Percentiles rank a stretch among this genome's conserved stretches.
Conservation (phyloP, 2,888 invertebrate genomes). For the Pemphredon lugubris region DNA sequence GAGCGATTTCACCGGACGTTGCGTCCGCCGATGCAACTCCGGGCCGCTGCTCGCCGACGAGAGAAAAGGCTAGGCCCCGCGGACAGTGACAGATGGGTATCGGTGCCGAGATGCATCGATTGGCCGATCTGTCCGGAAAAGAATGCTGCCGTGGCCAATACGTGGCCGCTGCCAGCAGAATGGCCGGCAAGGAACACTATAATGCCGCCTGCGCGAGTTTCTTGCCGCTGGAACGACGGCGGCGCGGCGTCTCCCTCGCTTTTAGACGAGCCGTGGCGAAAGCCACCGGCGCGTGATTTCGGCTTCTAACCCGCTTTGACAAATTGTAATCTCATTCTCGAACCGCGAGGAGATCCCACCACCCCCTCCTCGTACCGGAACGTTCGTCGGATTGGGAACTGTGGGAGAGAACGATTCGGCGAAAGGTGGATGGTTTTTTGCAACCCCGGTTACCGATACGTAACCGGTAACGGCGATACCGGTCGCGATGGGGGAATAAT, state of each 20-base stretch:
- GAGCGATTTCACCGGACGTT: conserved; percentile 32
- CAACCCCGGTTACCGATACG: too few relatives aligned
- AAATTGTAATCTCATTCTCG: conserved; percentile 78
- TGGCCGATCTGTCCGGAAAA: conserved; percentile 81
- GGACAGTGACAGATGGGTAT: conserved; percentile 82
- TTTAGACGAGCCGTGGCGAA: conserved; percentile 2
- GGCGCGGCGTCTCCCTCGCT: conserved; percentile 17
- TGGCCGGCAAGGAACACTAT: conserved; percentile 74
- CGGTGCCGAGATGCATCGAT: conserved; percentile 81
- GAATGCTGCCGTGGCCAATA: conserved; percentile 80
- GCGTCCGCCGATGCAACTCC: conserved; percentile 8
- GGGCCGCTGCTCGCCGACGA: conserved; percentile 22
- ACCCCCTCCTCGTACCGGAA: background rate
- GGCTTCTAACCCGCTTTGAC: conserved; percentile 65
- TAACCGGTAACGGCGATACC: too few relatives aligned
- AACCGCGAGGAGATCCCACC: conserved; percentile 49
- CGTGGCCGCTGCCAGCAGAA: conserved; percentile 78
- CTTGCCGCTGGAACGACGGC: conserved; percentile 50
- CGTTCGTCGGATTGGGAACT: background rate
- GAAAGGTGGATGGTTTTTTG: too few relatives aligned
- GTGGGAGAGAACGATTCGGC: background rate
- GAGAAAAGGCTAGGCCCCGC: conserved; percentile 57
- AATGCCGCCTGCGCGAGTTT: conserved; percentile 64
- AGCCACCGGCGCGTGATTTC: conserved; percentile 48
- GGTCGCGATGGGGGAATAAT: too few relatives aligned